Base-by-base conservation (phyloP, 2,888 invertebrate species). In the Catocala sponsa region DNA sequence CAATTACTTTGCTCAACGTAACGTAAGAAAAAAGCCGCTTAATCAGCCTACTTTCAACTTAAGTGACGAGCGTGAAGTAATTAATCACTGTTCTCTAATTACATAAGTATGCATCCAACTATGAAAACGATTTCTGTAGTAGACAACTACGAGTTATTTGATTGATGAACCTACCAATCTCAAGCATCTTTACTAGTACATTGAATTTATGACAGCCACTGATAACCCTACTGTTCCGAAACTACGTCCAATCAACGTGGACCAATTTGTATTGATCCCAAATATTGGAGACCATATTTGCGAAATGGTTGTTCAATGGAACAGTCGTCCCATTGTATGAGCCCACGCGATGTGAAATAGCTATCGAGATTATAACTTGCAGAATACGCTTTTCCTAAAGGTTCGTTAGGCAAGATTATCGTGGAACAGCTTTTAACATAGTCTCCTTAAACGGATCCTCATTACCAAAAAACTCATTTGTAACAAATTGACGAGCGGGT, bases 221-320 rank as follows among this genome's bases (percentile, higher is more conserved):
- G 6, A 38, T 38, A n/a, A 38, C 7, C 33, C n/a, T 10, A 13
- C 4, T 33, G 7, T 53, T 2, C 43, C 43, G 4, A 43, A 53
- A 43, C 25, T 13, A 50, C 50, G 35, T 35, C 35, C 13, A 35
- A 48, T 33, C 48, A 32, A 11, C 33, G 33, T 33, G 25, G 48
- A 11, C 48, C 48, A 2, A 11, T 32, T 6, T 5, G n/a, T 48
- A 48, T 48, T 33, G 48, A 48, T 48, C 48, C 33, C 46, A 46
- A 46, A 25, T 32, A 43, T 32, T 42, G 49, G 25, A 15, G 52
- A 43, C 43, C 43, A 42, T 32, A 32, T 42, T 43, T 43, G 42
- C 6, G 48, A 48, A 47, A 48, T 5, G 2, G 33, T 6, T 48
- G 33, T 12, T 48, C 48, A n/a, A 5, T 11, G 6, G n/a, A n/a